Conservation (phyloP, 1,140 invertebrate species). For the Leptonema lineaticorne region DNA sequence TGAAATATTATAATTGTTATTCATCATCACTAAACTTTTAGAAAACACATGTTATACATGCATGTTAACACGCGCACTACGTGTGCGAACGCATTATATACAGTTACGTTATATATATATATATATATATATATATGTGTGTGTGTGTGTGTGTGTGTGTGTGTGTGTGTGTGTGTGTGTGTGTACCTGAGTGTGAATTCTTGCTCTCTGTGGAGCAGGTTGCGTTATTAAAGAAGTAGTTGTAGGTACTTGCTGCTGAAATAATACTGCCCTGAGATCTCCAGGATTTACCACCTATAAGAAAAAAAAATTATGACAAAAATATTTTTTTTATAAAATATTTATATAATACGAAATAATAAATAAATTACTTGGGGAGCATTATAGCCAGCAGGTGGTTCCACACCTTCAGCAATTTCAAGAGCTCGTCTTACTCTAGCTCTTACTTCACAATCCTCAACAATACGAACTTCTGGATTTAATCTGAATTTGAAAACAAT, state of each 20-base stretch:
- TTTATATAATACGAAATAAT: too few species aligned
- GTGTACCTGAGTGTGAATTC: constrained; percentile 55
- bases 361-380: constrained; percentile 44
- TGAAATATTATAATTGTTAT: too few species aligned
- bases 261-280: constrained; percentile 33
- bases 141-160: neutral
- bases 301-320: neutral
- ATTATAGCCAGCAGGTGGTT: constrained; percentile 48
- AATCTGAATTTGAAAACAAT: constrained; percentile 22
- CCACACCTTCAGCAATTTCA: constrained; percentile 64
- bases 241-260: constrained; percentile 26
- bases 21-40: too few species aligned
- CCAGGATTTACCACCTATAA: constrained; percentile 29
- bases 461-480: constrained; percentile 8
- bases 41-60: too few species aligned
- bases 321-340: neutral
- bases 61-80: too few species aligned
- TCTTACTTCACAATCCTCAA: constrained; percentile 56
- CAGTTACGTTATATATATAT: too few species aligned
- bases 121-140: too few species aligned
- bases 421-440: constrained; percentile 57
- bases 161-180: neutral
- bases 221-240: neutral
- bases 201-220: constrained; percentile 2
- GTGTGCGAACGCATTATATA: too few species aligned